These are phyloP conservation scores for Ganaspis brasiliensis DNA, from an alignment of 2,888 invertebrate genomes.

Conservation along the genomic window DNA sequence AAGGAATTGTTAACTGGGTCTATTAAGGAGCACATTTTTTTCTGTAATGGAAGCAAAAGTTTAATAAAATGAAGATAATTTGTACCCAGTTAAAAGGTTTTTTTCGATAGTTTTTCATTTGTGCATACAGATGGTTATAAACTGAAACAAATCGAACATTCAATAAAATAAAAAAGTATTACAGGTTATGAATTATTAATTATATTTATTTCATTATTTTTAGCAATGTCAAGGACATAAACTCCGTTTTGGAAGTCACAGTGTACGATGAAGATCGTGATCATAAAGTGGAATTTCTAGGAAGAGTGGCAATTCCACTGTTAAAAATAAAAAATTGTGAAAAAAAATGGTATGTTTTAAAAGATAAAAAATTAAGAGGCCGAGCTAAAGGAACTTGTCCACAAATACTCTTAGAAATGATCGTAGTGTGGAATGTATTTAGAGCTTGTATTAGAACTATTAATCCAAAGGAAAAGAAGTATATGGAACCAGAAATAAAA, in stretches of 20 bases:
- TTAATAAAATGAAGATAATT: no score
- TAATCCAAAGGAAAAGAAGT: constrained; percentile 97
- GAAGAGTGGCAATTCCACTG: constrained; percentile 94
- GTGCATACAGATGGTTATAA: no score
- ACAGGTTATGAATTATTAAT: no score
- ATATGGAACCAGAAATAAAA: constrained; percentile 96
- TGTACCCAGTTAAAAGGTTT: no score
- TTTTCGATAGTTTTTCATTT: no score
- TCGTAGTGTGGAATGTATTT: constrained; percentile 95
- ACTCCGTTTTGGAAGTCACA: constrained; percentile 95
- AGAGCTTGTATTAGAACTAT: constrained; percentile 96
- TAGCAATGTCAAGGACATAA: constrained; percentile 97
- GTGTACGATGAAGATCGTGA: constrained; percentile 99
- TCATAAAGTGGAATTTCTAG: constrained; percentile 98
- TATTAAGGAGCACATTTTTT: no score
- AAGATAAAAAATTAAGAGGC: constrained; percentile 95
- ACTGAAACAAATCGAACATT: no score
- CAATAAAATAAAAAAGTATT: no score
- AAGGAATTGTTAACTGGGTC: no score
- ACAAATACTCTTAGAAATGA: constrained; percentile 95
- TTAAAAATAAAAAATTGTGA: constrained; percentile 93
- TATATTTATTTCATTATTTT: no score
- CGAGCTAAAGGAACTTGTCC: constrained; percentile 96
- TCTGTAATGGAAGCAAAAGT: no score
- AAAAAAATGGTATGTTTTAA: constrained; percentile 97